A percentile compares a stretch with the other conserved stretches of the same genome.
phyloP scores from a whole-genome alignment of 2,888 invertebrate genomes.

The Nezara viridula region DNA sequence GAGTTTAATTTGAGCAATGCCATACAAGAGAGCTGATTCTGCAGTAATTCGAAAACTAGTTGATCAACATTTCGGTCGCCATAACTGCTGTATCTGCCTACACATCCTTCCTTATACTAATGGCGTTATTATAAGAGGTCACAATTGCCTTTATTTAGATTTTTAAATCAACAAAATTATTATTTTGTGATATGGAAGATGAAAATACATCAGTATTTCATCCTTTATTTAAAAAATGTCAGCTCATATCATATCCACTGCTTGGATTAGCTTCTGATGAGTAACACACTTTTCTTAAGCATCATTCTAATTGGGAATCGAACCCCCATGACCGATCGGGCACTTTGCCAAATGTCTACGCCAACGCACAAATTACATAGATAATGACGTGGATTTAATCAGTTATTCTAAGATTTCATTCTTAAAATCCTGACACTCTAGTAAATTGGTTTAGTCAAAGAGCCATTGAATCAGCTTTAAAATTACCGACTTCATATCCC shows the following conservation, averaged over 20 bases:
- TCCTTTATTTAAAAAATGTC: too few species aligned
- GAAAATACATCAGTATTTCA: background rate
- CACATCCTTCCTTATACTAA: background rate
- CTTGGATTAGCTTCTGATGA: background rate
- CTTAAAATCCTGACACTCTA: background rate
- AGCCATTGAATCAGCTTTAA: background rate
- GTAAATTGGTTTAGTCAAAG: background rate
- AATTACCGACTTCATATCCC: background rate
- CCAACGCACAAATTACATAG: background rate
- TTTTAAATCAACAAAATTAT: background rate
- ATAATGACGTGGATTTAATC: background rate
- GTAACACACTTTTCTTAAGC: background rate
- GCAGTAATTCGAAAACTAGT: too few species aligned
- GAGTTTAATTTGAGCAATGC: too few species aligned
- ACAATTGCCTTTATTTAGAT: background rate
- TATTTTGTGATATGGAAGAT: background rate
- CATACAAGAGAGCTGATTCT: too few species aligned
- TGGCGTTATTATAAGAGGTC: background rate
- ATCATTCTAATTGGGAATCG: background rate
- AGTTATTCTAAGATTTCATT: constrained; percentile 12
- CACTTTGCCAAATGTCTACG: background rate
- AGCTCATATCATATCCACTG: too few species aligned
- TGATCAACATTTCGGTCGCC: too few species aligned
- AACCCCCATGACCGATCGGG: background rate
- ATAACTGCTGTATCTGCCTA: background rate